Base-by-base conservation (phyloP, 2,113 vertebrate genomes). In the Columbina picui region DNA sequence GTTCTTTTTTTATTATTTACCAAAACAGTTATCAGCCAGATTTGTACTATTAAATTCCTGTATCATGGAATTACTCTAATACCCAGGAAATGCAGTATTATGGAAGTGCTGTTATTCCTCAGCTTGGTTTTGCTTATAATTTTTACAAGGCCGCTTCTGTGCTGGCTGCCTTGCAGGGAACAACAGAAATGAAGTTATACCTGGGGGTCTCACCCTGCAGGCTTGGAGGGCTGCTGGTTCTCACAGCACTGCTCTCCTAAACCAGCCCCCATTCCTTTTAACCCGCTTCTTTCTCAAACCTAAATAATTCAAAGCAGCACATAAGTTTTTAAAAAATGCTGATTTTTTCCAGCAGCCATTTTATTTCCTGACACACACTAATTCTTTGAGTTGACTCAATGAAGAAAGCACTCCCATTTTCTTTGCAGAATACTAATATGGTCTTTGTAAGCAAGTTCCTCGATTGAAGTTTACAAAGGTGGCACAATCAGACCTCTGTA, bases 1-100 rank as follows among this genome's bases (percentile, higher is more conserved):
- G 43, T 10, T 87, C 39, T 53, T 89, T 70, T 73, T 56, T 87
- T 90, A 59, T 89, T 94, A 88, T 94, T 96, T 95, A 84, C 76
- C 45, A 77, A 79, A 91, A 79, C 0, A 0, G 12, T 75, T 93
- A 96, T 87, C 57, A 65, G 43, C 4, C 32, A 77, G 55, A 74
- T 89, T 83, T 76, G 21, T 61, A 36, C 77, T 79, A 68, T 80
- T 92, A 84, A 68, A 93, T 64, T 78, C 36, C 73, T 52, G 12
- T n/a, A 76, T 65, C 36, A 47, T 0, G 68, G 43, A 71, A 73
- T 70, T 93, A 75, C 38, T 82, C n/a, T 87, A 74, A 93, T n/a
- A 56, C 14, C 29, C 63, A 83, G 69, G 60, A 88, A 80, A 69
- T 60, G 38, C 26, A 59, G 19, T 78, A 55, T 65, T 86, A 61